Base-by-base conservation (phyloP, 2,113 vertebrate genomes). In the Syngnathus scovelli region DNA sequence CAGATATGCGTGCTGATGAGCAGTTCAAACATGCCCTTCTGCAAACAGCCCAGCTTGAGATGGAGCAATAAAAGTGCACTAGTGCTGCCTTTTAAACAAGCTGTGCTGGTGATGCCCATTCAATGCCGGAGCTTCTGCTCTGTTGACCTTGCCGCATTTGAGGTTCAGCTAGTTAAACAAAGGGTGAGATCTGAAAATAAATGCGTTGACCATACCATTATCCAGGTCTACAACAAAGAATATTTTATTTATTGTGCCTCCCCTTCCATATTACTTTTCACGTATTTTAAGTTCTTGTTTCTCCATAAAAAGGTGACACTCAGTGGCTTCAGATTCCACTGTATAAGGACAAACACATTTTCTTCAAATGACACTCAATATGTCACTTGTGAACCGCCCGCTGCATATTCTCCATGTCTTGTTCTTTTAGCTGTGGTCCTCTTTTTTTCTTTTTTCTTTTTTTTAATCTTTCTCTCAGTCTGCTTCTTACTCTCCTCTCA, bases 381-480 rank as follows among this genome's bases (percentile, higher is more conserved):
- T 7, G 41, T 51, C 64, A 4, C 44, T 48, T 18, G 13, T 48
- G 44, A 48, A 48, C 44, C 15, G 3, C 9, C 13, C 46, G 6
- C 46, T 18, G 46, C 18, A 52, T 21, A 21, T 21, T 52, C 49
- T 52, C 19, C 49, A 52, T 10, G n/a, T 52, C 49, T 21, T 52
- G 7, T 64, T 63, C 46, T 3, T 66, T 70, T 48, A 37, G 65
- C 41, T 65, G 3, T 56, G 15, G 27, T 33, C 27, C 27, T 33
- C 27, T 33, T 33, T 33, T 33, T 27, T 27, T 27, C 23, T 27
- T 27, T 15, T 36, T 21, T 3, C n/a, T n/a, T n/a, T n/a, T 65
- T 68, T 67, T 71, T 56, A 1, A 33, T 70, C 41, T 63, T 15
- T 58, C 13, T 63, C 33, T 67, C 51, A 65, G 38, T 69, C 71